Evolutionary conservation across 23 tunicate genomes (phyloP).

Genomic region (Botrylloides violaceus): DNA sequence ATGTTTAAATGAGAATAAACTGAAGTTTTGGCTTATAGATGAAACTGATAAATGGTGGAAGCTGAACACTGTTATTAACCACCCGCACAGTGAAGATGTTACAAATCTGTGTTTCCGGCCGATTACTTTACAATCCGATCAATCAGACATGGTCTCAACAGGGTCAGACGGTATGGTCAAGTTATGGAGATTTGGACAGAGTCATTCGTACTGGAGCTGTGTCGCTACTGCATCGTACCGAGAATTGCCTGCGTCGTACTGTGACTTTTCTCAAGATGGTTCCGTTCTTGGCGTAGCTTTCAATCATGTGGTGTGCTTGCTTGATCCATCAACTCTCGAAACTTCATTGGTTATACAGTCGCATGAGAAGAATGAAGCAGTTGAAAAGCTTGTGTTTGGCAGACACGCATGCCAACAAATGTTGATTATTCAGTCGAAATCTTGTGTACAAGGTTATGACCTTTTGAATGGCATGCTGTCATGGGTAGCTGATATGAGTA

Average conservation of each 20-base stretch:
- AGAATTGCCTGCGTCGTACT: constrained; percentile 7
- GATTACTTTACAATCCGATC: constrained; percentile 15
- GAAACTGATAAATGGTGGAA: constrained; percentile 62
- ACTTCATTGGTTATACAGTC: constrained; percentile 31
- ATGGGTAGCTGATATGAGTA: constrained; percentile 27
- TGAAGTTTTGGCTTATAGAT: constrained; percentile 73
- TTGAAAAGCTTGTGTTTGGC: constrained; percentile 39
- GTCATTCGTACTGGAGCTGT: constrained; percentile 39
- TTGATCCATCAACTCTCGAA: constrained; percentile 29
- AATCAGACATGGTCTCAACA: constrained; percentile 22
- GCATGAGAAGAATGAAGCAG: not conserved
- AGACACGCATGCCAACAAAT: constrained; percentile 22
- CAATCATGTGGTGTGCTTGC: constrained; percentile 28
- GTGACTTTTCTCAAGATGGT: constrained; percentile 79
- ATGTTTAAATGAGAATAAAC: constrained; percentile 31
- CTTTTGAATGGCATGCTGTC: constrained; percentile 13
- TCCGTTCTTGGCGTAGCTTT: constrained; percentile 52
- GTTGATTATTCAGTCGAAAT: constrained; percentile 6
- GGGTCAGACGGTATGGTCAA: constrained; percentile 50
- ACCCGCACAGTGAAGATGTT: constrained; percentile 38
- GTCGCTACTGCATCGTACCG: constrained; percentile 31
- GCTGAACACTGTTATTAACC: constrained; percentile 41
- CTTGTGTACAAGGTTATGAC: constrained; percentile 28
- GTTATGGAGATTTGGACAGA: constrained; percentile 38
- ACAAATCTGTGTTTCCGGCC: constrained; percentile 16